These are phyloP conservation scores for Abramis brama DNA, from an alignment of 2,113 vertebrate species.

Conservation along the genomic window DNA sequence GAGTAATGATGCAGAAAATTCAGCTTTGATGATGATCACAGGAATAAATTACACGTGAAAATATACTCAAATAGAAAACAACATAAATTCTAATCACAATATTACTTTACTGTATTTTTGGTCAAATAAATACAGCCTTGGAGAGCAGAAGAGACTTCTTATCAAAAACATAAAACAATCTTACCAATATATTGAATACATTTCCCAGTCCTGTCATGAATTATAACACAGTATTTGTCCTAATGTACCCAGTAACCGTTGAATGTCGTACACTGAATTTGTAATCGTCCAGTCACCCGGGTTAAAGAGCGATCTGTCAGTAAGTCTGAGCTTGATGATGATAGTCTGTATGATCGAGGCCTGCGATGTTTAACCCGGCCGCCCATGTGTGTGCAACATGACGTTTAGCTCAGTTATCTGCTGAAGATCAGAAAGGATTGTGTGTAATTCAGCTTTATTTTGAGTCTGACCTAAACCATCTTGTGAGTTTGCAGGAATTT, in stretches of 20 bases:
- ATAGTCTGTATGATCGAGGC: not conserved
- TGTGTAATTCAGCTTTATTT: not conserved
- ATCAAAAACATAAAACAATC: not conserved
- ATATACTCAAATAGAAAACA: not conserved
- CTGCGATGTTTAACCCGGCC: not conserved
- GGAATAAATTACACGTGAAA: not conserved
- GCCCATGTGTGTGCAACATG: not conserved
- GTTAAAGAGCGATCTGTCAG: not conserved
- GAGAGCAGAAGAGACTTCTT: not conserved
- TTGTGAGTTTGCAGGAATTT: not conserved
- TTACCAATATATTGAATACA: too few species aligned
- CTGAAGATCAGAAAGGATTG: not conserved
- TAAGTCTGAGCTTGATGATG: not conserved
- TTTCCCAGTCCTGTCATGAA: not conserved
- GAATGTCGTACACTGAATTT: not conserved
- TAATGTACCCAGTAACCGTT: not conserved
- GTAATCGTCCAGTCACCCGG: not conserved
- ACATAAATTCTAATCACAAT: not conserved
- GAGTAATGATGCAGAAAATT: not conserved
- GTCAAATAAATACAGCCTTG: not conserved
- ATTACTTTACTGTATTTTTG: not conserved
- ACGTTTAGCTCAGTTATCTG: not conserved
- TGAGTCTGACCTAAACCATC: not conserved
- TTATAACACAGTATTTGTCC: not conserved
- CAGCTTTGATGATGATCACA: not conserved